phyloP scores from a whole-genome alignment of 1,140 invertebrate genomes.

The Zaprionus ornatus region DNA sequence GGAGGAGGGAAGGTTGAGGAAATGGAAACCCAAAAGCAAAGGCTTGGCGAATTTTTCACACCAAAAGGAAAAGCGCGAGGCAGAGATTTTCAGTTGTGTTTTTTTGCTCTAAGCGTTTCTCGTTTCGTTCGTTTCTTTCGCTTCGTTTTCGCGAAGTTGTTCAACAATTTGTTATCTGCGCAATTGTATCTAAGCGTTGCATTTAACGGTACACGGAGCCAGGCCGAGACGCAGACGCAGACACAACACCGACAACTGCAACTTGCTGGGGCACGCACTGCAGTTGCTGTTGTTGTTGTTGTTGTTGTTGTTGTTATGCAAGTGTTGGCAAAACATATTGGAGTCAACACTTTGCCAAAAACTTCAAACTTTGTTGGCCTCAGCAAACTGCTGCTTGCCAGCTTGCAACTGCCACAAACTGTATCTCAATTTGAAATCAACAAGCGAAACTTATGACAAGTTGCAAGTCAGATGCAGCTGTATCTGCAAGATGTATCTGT shows the following conservation, averaged over 20 bases:
- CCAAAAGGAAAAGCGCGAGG: slow-evolving; percentile 46
- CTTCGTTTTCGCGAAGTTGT: slow-evolving; percentile 50
- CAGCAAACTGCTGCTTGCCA: slow-evolving; percentile 12
- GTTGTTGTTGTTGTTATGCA: slow-evolving; percentile 52
- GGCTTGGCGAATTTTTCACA: slow-evolving; percentile 62
- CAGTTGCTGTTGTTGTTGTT: slow-evolving; percentile 3
- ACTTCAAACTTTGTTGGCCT: slow-evolving; percentile 54
- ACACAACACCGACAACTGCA: slow-evolving; percentile 14
- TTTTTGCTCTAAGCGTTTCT: slow-evolving; percentile 31
- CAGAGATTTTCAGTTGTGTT: slow-evolving; percentile 40
- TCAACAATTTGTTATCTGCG: slow-evolving; percentile 74
- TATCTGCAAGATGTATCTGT: slow-evolving; percentile 23
- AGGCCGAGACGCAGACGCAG: neutral
- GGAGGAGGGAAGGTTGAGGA: neutral
- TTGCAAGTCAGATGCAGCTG: slow-evolving; percentile 1
- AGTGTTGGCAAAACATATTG: slow-evolving; percentile 73
- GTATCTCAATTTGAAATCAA: slow-evolving; percentile 41
- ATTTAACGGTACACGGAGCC: slow-evolving; percentile 66
- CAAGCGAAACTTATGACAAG: slow-evolving; percentile 44
- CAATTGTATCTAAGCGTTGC: slow-evolving; percentile 74
- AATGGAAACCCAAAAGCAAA: slow-evolving; percentile 28
- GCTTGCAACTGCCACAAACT: slow-evolving; percentile 25
- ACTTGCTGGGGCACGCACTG: slow-evolving; percentile 51
- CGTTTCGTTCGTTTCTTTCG: neutral
- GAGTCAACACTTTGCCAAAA: slow-evolving; percentile 61